These are phyloP conservation scores for Nyctibius grandis DNA, from an alignment of 2,797 vertebrate genomes.

Conservation along the genomic window DNA sequence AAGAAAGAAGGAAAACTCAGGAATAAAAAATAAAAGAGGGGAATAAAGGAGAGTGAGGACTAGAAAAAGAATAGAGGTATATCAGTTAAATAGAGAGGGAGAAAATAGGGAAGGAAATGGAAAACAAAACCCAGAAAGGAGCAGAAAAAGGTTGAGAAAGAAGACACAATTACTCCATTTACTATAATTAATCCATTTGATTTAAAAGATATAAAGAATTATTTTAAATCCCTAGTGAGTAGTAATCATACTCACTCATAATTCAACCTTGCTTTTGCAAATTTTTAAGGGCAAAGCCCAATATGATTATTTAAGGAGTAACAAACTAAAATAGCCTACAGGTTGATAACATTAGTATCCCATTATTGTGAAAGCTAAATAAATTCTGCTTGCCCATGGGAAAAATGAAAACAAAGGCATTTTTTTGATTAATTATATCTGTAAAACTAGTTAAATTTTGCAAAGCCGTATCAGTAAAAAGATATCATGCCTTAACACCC, in stretches of 20 bases:
- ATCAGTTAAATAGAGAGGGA: neutral
- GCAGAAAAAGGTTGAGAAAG: neutral
- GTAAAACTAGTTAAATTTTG: neutral
- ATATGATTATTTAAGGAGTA: neutral
- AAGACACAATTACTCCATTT: neutral
- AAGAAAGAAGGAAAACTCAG: neutral
- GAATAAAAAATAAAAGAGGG: neutral
- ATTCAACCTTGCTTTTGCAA: neutral
- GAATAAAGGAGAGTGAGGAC: neutral
- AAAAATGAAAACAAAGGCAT: neutral
- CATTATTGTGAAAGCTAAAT: neutral
- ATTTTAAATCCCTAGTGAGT: neutral
- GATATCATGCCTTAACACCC: neutral
- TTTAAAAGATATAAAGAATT: neutral
- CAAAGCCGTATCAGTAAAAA: neutral
- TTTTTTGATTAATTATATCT: neutral
- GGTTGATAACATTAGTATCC: neutral
- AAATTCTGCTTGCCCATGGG: neutral
- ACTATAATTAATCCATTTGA: neutral
- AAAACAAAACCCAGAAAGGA: neutral
- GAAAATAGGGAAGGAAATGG: neutral
- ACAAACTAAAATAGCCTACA: neutral
- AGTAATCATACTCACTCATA: neutral
- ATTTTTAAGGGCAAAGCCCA: neutral
- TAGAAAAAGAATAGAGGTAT: neutral